Evolutionary conservation across 2,113 vertebrate species (phyloP).

Genomic region (Coturnix japonica): DNA sequence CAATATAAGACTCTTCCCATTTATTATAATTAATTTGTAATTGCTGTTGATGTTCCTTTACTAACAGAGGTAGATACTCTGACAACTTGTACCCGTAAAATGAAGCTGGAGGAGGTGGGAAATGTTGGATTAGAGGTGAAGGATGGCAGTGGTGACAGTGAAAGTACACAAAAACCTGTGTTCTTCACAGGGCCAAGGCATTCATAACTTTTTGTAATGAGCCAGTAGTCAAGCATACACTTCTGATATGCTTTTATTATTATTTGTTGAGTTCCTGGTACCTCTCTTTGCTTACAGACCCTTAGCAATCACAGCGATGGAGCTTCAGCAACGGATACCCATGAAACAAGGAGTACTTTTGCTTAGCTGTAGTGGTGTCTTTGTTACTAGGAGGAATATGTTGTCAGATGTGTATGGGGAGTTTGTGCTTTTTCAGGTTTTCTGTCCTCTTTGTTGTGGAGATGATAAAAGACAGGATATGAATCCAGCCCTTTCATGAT

Average conservation of each 20-base stretch:
- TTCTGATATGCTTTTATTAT: not conserved
- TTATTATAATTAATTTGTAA: conserved; percentile 34
- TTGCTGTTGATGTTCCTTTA: conserved; percentile 1
- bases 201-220: accelerated
- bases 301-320: not conserved
- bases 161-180: not conserved
- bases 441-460: not conserved
- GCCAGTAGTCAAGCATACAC: not conserved
- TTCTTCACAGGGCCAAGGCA: not conserved
- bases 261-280: not conserved
- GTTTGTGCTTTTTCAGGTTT: not conserved
- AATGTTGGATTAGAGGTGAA: not conserved
- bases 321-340: not conserved
- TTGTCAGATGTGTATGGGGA: not conserved
- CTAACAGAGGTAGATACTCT: conserved; percentile 17
- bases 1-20: conserved; percentile 10
- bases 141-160: not conserved
- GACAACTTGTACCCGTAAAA: not conserved
- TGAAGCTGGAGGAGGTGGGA: not conserved
- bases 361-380: not conserved
- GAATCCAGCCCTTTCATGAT: not conserved
- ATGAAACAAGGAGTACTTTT: not conserved
- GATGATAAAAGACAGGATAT: not conserved
- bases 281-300: not conserved
- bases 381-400: not conserved